Base-by-base conservation (phyloP, 2,113 vertebrate species). In the Tyto alba region DNA sequence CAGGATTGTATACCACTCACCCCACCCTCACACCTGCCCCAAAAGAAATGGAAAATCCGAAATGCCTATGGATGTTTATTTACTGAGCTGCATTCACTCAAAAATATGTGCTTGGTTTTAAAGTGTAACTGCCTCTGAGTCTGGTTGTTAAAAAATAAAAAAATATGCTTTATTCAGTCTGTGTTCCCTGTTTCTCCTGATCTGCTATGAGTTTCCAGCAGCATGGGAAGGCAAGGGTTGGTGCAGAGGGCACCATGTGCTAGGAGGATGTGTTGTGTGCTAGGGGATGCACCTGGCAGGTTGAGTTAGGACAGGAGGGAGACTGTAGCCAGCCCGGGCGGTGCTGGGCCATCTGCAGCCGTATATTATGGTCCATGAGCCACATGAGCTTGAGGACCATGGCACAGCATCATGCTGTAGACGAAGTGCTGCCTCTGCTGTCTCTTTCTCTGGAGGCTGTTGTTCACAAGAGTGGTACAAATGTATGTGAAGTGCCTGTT, bases 341-440 rank as follows among this genome's bases (percentile, higher is more conserved):
- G 19, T 22, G 43, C 73, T 41, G 59, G 53, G 40, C 45, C 40
- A 29, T 5, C 23, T 5, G 2, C 56, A 69, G 69, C 55, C 12
- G 0, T 3, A 0, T 16, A 6, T 17, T 0, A 2, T 27, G 29
- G 45, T 14, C 59, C 0, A 0, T 1, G 5, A 74, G 52, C n/a
- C 7, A 0, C 36, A n/a, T n/a, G n/a, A 12, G 2, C 34, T 13
- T 8, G 43, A 36, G 71, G 25, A 60, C 36, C 25, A 3, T 16
- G 32, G 38, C 48, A 6, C 0, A 2, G 27, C 43, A 9, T 25
- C 10, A 0, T 38, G 36, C 45, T 20, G 53, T 4, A 12, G n/a
- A 9, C 5, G 4, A 40, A 16, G 52, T 3, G 11, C 56, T 78
- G 38, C 25, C 29, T 88, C 27, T 77, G 55, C 57, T 55, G 9